Evolutionary conservation across 2,797 vertebrate genomes (phyloP), one percentile per base, ranked within the genome.

Genomic region (Fistularia tabacaria): DNA sequence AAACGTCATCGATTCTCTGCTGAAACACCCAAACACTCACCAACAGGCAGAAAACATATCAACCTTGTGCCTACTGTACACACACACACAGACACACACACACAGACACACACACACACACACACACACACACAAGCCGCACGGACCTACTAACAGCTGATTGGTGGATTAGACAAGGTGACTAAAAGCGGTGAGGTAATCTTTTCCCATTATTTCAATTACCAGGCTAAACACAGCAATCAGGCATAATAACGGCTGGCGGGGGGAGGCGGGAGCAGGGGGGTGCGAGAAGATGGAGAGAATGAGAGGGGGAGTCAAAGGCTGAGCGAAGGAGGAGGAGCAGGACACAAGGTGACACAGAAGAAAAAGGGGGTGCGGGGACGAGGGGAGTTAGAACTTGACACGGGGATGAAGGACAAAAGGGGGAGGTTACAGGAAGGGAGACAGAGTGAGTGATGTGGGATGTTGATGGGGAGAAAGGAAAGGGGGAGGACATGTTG

Each of bases 131-230:
- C n/a, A 9, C 12, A 7, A 8, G 13, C 15, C 25, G 36, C 11
- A 42, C 40, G n/a, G 39, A 76, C 76, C 73, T 76, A 71, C 82
- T 76, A 74, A 75, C 76, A 81, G 78, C 80, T 80, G 81, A 85
- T 85, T 83, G 83, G 83, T 82, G 77, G 81, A 80, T 82, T 73
- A 68, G 69, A 73, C 62, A 59, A 79, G 75, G 77, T 79, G 83
- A 80, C 81, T 83, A 77, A 83, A 82, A 85, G 77, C 64, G 39
- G 64, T 51, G 47, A 77, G 62, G 77, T 82, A 83, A 83, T 85
- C 83, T 83, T 80, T 77, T 71, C 69, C 79, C 83, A 83, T 85
- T 85, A 85, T 85, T 85, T 85, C 83, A 83, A 85, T 83, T 85
- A 85, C 79, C 70, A 83, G 76, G 70, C 75, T 83, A 85, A 83